Evolutionary conservation across 92 coral and sea anemone genomes (phyloP).

Genomic region (Umimayanthus chanpuru): DNA sequence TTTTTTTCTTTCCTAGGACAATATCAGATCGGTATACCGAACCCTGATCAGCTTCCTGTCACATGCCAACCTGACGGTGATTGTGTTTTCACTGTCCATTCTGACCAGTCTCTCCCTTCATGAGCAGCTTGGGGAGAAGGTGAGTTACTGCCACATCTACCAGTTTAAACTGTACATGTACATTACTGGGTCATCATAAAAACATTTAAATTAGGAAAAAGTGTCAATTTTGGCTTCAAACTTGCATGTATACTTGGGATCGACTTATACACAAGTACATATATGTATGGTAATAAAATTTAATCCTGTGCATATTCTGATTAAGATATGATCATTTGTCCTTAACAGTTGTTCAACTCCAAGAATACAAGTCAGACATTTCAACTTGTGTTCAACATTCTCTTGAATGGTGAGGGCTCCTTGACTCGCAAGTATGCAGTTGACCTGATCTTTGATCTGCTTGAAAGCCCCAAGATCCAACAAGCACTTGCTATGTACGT

Average conservation of each 20-base stretch:
- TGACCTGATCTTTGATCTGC: constrained; percentile 90
- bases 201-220: no score
- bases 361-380: constrained; percentile 96
- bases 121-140: constrained; percentile 98
- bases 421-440: constrained; percentile 90
- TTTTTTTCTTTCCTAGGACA: constrained; percentile 76
- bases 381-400: constrained; percentile 91
- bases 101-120: constrained; percentile 92
- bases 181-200: no score
- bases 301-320: not conserved
- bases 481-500: constrained; percentile 89
- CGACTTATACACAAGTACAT: no score
- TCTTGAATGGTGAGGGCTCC: constrained; percentile 89
- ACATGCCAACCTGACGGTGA: constrained; percentile 86
- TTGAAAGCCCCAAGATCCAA: constrained; percentile 89
- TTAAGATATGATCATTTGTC: not conserved
- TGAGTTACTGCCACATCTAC: constrained; percentile 4
- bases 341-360: constrained; percentile 80
- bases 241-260: no score
- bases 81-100: constrained; percentile 87
- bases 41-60: constrained; percentile 87
- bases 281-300: no score
- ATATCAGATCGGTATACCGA: constrained; percentile 85
- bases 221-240: no score
- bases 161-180: no score